A percentile compares a stretch with the other conserved stretches of the same genome.
phyloP scores from a whole-genome alignment of 2,888 invertebrate species.

The Chesias legatella region DNA sequence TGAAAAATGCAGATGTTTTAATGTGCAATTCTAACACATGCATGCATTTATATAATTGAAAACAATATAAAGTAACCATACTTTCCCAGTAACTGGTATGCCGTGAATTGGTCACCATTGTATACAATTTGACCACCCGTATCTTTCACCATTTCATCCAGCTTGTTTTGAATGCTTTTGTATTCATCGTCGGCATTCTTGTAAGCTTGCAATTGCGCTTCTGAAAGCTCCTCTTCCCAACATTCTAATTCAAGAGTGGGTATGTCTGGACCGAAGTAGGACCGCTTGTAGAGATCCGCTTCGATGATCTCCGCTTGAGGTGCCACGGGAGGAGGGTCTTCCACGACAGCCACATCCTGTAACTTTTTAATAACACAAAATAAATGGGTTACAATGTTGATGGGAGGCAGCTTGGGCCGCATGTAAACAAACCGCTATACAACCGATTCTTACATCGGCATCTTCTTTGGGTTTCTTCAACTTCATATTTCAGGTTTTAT shows the following conservation, averaged over 20 bases:
- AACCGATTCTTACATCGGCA: slow-evolving; percentile 13
- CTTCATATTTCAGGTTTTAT: slow-evolving; percentile 9
- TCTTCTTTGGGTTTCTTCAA: slow-evolving; percentile 20
- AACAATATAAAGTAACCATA: slow-evolving; percentile 41
- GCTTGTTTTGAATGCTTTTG: slow-evolving; percentile 81
- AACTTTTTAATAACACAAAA: slow-evolving; percentile 10
- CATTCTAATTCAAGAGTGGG: slow-evolving; percentile 84
- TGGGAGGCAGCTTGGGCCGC: neutral
- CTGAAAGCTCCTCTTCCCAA: slow-evolving; percentile 85
- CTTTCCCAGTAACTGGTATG: slow-evolving; percentile 82
- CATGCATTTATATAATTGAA: too few species aligned
- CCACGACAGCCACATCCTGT: slow-evolving; percentile 38
- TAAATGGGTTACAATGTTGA: slow-evolving; percentile 5
- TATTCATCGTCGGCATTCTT: slow-evolving; percentile 84
- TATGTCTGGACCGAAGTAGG: slow-evolving; percentile 75
- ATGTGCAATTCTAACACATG: too few species aligned
- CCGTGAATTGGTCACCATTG: slow-evolving; percentile 83
- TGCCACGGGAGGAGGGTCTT: slow-evolving; percentile 30
- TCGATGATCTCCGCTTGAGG: slow-evolving; percentile 74
- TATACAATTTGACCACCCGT: slow-evolving; percentile 83
- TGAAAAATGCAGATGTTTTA: too few species aligned
- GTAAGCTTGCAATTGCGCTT: slow-evolving; percentile 82
- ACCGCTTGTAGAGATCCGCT: slow-evolving; percentile 69
- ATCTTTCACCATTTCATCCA: slow-evolving; percentile 79
- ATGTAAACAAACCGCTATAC: slow-evolving; percentile 2